Evolutionary conservation across 30 jellyfish, hydroid and myxozoan species (phyloP).

Genomic region (Chrysaora quinquecirrha): DNA sequence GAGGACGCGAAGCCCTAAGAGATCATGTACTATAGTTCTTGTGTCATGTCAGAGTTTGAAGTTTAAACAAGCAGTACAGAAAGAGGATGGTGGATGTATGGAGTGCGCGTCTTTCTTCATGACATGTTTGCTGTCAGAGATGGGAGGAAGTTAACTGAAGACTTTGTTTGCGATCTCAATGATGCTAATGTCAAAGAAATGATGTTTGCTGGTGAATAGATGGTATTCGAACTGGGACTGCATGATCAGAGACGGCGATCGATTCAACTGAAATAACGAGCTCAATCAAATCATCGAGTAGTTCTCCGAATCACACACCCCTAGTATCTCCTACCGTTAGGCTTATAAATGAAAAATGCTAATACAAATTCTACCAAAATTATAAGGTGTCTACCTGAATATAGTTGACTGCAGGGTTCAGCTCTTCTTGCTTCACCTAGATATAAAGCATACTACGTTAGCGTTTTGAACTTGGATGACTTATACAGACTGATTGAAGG

Average conservation of each 20-base stretch:
- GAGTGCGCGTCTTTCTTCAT: conserved; percentile 96
- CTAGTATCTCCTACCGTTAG: too few relatives aligned
- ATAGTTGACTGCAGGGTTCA: conserved; percentile 96
- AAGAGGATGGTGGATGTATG: conserved; percentile 63
- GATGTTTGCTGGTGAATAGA: too few relatives aligned
- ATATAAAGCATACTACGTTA: too few relatives aligned
- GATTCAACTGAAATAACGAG: neutral
- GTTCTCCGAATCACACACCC: neutral
- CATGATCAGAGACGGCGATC: neutral
- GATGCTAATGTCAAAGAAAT: conserved; percentile 66
- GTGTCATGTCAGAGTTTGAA: conserved; percentile 65
- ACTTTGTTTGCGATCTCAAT: conserved; percentile 90
- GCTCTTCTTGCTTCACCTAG: conserved; percentile 94
- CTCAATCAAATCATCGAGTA: neutral
- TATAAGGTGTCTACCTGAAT: conserved; percentile 73
- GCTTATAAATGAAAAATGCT: too few relatives aligned
- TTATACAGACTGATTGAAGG: too few relatives aligned
- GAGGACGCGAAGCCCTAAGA: conserved; percentile 70
- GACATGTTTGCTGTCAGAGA: conserved; percentile 78
- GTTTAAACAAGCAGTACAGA: conserved; percentile 59
- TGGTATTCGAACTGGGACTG: too few relatives aligned
- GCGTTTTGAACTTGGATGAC: too few relatives aligned
- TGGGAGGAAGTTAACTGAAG: conserved; percentile 88
- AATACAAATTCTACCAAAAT: too few relatives aligned
- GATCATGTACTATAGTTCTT: conserved; percentile 57